Conservation (phyloP, 2,888 invertebrate species). For the Poecilobothrus nobilitatus region DNA sequence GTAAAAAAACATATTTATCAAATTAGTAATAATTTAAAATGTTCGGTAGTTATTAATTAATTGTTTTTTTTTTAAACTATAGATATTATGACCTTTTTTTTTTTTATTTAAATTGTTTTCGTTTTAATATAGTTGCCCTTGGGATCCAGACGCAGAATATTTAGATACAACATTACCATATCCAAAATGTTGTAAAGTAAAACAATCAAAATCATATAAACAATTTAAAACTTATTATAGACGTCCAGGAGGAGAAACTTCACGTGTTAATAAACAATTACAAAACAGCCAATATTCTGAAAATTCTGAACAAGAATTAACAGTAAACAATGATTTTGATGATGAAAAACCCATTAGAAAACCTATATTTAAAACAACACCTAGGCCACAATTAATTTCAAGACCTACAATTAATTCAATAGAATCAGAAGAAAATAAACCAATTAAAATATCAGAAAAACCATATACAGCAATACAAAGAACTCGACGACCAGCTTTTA, state of each 20-base stretch:
- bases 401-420: no score
- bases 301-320: not conserved
- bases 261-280: not conserved
- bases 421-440: not conserved
- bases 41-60: no score
- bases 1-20: not conserved
- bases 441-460: not conserved
- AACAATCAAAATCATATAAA: not conserved
- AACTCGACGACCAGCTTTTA: not conserved
- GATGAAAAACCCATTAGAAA: not conserved
- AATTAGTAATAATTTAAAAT: not conserved
- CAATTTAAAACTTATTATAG: not conserved
- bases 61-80: no score
- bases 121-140: not conserved
- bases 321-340: not conserved
- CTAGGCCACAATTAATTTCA: no score
- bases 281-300: not conserved
- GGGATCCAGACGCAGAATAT: not conserved
- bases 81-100: no score
- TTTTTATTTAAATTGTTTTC: not conserved
- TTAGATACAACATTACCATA: not conserved
- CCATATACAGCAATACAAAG: not conserved
- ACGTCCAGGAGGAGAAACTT: not conserved
- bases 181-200: slow-evolving; percentile 1
- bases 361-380: not conserved